Evolutionary conservation across 2,888 invertebrate species (phyloP).

Genomic region (Brachynemurus nebulosus): DNA sequence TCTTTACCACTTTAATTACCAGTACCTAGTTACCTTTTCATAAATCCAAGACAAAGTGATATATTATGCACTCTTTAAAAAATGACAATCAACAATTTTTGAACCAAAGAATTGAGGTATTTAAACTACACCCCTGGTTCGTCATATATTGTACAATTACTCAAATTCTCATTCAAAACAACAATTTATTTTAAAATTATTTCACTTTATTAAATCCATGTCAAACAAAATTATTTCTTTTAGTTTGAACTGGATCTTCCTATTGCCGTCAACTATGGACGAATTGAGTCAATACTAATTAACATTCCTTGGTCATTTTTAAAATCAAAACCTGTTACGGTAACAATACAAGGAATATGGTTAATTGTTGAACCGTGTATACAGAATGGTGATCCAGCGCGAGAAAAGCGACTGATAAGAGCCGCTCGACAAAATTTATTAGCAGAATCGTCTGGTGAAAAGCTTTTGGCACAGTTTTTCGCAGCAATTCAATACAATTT

Average conservation of each 20-base stretch:
- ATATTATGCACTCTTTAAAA: no score
- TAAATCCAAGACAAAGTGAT: no score
- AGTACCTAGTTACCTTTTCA: no score
- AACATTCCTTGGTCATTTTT: constrained; percentile 70
- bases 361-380: constrained; percentile 63
- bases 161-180: no score
- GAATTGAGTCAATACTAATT: constrained; percentile 57
- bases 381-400: constrained; percentile 50
- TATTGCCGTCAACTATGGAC: constrained; percentile 67
- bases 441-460: constrained; percentile 47
- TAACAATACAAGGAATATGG: constrained; percentile 63
- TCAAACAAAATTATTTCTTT: constrained; percentile 28
- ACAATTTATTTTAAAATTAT: no score
- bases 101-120: no score
- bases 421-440: constrained; percentile 59
- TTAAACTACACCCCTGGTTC: no score
- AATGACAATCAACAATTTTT: no score
- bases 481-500: constrained; percentile 67
- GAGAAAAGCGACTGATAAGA: constrained; percentile 54
- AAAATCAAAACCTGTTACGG: constrained; percentile 56
- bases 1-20: no score
- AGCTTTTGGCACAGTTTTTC: constrained; percentile 55
- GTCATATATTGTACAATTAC: no score
- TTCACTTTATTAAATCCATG: no score
- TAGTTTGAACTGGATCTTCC: constrained; percentile 71